Evolutionary conservation across 2,888 invertebrate species (phyloP), one percentile per base, ranked within the genome.

Genomic region (Mylabris sibirica): DNA sequence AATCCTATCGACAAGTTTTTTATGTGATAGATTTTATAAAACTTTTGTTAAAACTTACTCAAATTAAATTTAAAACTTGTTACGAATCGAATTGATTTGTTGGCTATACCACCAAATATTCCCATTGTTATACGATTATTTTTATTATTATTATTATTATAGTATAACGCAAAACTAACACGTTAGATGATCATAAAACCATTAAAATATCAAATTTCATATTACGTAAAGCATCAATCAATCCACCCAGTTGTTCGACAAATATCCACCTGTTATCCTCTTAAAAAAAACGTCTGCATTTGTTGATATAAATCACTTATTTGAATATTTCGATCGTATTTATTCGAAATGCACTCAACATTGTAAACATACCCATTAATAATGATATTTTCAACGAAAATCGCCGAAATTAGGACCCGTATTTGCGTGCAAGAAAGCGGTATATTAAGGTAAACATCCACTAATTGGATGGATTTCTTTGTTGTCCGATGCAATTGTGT

Each of bases 191-290:
- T 41, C 59, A 12, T 17, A 38, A 60, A 69, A 38, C 63, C 59
- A 63, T 66, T 66, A 63, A 63, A 14, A 63, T 65, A 68, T 68
- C 60, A 38, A 11, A 60, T 69, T 63, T 63, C 63, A 35, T 63
- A 57, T 8, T 26, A 24, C 22, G 22, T 53, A 53, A 2, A 22
- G 12, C 14, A 57, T 57, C n/a, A 2, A 22, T 11, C 11, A 53
- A 22, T 5, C 8, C 11, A 2, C 6, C 14, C 22, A 8, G 4
- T 53, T 22, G 1, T 26, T 24, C 22, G 26, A 14, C 14, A 3
- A 26, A 57, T 24, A 57, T 24, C 26, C 57, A 57, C 57, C 57
- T 57, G 57, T 26, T 57, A 57, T 57, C 6, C 12, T 22, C 9
- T 8, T 20, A 49, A 11, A 49, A n/a, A 49, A 20, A 6, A 6